These are phyloP conservation scores for Meganola albula DNA, from an alignment of 2,888 invertebrate species.

Conservation along the genomic window DNA sequence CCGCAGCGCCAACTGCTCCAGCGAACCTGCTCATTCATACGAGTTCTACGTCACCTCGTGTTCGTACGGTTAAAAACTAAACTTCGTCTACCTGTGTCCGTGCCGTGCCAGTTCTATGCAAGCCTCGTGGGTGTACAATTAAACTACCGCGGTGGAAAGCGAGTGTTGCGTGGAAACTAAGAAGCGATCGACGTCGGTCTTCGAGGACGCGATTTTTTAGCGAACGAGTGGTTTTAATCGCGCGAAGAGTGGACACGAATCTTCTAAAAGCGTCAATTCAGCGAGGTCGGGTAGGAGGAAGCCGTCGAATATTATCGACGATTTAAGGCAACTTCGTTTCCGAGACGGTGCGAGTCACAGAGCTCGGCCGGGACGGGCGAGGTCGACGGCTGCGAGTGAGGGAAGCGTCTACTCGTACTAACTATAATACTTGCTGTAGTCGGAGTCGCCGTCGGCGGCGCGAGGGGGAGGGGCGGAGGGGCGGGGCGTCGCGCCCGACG, in stretches of 20 bases:
- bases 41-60: no score
- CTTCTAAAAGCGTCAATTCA: no score
- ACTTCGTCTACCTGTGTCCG: slow-evolving; percentile 17
- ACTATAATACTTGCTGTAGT: slow-evolving; percentile 78
- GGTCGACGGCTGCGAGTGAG: slow-evolving; percentile 35
- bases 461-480: slow-evolving; percentile 20
- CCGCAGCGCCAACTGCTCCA: slow-evolving; percentile 65
- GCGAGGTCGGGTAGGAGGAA: slow-evolving; percentile 26
- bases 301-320: slow-evolving; percentile 25
- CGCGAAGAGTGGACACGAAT: no score
- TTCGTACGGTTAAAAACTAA: no score
- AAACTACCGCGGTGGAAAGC: slow-evolving; percentile 21
- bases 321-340: slow-evolving; percentile 32
- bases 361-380: slow-evolving; percentile 6
- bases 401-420: slow-evolving; percentile 70
- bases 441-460: slow-evolving; percentile 62
- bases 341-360: no score
- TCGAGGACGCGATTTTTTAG: slow-evolving; percentile 9
- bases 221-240: no score
- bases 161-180: slow-evolving; percentile 17
- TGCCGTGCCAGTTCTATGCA: slow-evolving; percentile 19
- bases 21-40: slow-evolving; percentile 57
- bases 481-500: slow-evolving; percentile 23
- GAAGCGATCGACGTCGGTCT: slow-evolving; percentile 14
- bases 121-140: slow-evolving; percentile 25